phyloP scores from a whole-genome alignment of 2,888 invertebrate genomes.

The Melikaiella ostensackeni region DNA sequence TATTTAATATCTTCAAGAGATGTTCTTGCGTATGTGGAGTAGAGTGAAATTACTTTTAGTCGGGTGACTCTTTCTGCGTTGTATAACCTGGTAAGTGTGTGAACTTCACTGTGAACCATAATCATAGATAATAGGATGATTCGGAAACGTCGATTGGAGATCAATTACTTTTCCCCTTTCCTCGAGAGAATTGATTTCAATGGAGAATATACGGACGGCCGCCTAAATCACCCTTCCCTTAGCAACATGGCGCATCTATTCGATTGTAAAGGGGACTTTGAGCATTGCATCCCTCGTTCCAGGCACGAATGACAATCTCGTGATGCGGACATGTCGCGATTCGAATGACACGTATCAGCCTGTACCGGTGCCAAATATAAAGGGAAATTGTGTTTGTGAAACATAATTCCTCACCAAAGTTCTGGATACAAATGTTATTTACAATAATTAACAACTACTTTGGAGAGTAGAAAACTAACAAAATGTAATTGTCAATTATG shows the following conservation, averaged over 20 bases:
- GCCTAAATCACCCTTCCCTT: neutral
- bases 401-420: neutral
- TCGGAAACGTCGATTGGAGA: slow-evolving; percentile 23
- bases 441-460: neutral
- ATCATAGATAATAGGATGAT: slow-evolving; percentile 1
- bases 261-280: slow-evolving; percentile 29
- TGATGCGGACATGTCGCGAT: slow-evolving; percentile 28
- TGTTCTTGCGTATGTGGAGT: too few species aligned
- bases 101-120: neutral
- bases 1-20: too few species aligned
- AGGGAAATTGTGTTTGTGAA: slow-evolving; percentile 7
- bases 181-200: slow-evolving; percentile 17
- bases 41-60: neutral
- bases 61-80: neutral
- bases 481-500: too few species aligned
- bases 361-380: slow-evolving; percentile 2
- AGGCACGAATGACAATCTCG: slow-evolving; percentile 32
- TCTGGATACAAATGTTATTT: neutral
- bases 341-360: slow-evolving; percentile 32
- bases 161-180: slow-evolving; percentile 33
- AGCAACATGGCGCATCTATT: slow-evolving; percentile 23
- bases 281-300: slow-evolving; percentile 25
- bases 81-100: neutral
- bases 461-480: too few species aligned
- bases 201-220: slow-evolving; percentile 18